Percentiles rank a stretch among this genome's conserved stretches.
Conservation (phyloP, 2,888 invertebrate species). For the Halictus quadricinctus region DNA sequence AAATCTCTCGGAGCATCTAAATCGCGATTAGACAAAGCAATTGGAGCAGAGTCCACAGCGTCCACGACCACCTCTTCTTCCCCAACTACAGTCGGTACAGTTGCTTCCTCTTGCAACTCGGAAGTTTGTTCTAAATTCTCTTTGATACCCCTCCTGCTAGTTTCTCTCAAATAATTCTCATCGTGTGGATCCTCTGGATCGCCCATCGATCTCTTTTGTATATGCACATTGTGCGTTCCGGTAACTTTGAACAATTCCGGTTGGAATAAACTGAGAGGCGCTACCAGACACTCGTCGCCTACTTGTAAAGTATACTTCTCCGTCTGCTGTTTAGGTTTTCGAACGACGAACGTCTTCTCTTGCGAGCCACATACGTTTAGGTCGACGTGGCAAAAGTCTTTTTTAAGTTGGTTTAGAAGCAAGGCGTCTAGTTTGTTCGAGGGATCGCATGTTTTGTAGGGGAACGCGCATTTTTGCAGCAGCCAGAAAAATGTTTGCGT, state of each 20-base stretch:
- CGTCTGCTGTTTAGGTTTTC: slow-evolving; percentile 87
- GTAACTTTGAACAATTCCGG: slow-evolving; percentile 95
- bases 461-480: slow-evolving; percentile 94
- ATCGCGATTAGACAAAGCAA: slow-evolving; percentile 78
- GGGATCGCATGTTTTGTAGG: slow-evolving; percentile 92
- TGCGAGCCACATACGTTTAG: slow-evolving; percentile 94
- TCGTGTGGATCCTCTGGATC: slow-evolving; percentile 97
- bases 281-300: slow-evolving; percentile 96
- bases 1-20: slow-evolving; percentile 84
- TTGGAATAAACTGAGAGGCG: slow-evolving; percentile 93
- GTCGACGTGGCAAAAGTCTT: slow-evolving; percentile 95
- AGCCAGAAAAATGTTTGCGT: slow-evolving; percentile 95
- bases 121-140: slow-evolving; percentile 84
- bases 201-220: slow-evolving; percentile 88
- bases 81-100: slow-evolving; percentile 74
- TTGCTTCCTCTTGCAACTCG: slow-evolving; percentile 82
- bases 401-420: slow-evolving; percentile 92
- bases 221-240: slow-evolving; percentile 88
- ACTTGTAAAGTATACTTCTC: slow-evolving; percentile 91
- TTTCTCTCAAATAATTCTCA: slow-evolving; percentile 95
- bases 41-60: slow-evolving; percentile 80
- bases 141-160: slow-evolving; percentile 87
- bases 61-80: slow-evolving; percentile 84
- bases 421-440: slow-evolving; percentile 90
- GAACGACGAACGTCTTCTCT: slow-evolving; percentile 90